Evolutionary conservation across 2,797 vertebrate genomes (phyloP), one percentile per base, ranked within the genome.

Genomic region (Fistularia tabacaria): DNA sequence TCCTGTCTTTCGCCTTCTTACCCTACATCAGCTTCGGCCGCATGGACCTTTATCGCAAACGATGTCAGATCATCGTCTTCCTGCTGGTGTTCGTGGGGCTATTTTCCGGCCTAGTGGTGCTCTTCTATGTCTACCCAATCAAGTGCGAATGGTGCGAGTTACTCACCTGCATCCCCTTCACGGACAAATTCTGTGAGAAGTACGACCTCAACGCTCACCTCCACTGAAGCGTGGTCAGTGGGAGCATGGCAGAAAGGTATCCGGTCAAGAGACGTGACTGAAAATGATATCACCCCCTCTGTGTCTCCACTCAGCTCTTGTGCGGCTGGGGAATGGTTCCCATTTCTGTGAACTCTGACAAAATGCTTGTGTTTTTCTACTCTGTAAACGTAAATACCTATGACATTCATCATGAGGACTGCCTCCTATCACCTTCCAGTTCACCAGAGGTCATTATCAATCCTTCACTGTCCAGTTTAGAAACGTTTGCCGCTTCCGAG

Each of bases 131-230:
- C 84, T 93, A 93, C 79, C 94, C 95, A 5, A 95, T 99, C 74
- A 96, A 93, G 84, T 99, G 97, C 0, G 93, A 95, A 55, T 99
- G 96, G 96, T 98, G 97, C 0, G 97, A 99, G 84, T 85, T 96
- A 83, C 93, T 99, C 74, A 99, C 97, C 46, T 99, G 97, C 80
- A 98, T 99, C 87, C 97, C 97, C 41, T 97, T 99, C 90, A 99
- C 97, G 7, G 97, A 99, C 92, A 98, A 99, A 71, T 99, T 99
- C 91, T 99, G 96, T 3, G 97, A 96, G 89, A 99, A 99, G 84
- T 99, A 98, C 0, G 96, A 98, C 88, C 93, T 99, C 83, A 96
- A 99, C 0, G 93, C 95, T 10, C 96, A 98, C 90, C 94, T 99
- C 65, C 96, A 97, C 85, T 98, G 90, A 97, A 71, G 61, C 8